A percentile compares a stretch with the other conserved stretches of the same genome.
Conservation (phyloP, 2,113 vertebrate species). For the Laticauda colubrina region DNA sequence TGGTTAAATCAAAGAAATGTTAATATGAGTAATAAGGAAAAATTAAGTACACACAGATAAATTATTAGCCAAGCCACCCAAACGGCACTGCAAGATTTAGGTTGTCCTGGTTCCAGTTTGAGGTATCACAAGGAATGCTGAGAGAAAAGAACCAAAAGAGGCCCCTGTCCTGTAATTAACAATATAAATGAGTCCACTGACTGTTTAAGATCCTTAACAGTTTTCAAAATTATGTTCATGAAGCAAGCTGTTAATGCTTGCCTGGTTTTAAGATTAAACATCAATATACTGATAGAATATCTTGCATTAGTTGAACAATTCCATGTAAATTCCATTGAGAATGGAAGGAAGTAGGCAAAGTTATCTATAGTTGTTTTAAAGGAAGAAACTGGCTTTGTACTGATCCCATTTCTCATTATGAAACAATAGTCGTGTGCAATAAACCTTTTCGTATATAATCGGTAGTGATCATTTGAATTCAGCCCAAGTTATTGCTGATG, state of each 20-base stretch:
- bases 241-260: not conserved
- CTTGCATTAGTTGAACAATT: not conserved
- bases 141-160: not conserved
- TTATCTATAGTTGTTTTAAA: not conserved
- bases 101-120: not conserved
- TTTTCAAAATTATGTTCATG: not conserved
- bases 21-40: constrained; percentile 12
- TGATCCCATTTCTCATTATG: not conserved
- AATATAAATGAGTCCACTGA: not conserved
- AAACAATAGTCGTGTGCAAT: not conserved
- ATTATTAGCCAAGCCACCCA: not conserved
- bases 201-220: not conserved
- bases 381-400: not conserved
- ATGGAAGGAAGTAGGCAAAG: not conserved
- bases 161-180: not conserved
- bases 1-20: constrained; percentile 37
- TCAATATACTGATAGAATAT: not conserved
- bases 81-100: not conserved
- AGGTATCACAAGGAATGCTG: not conserved
- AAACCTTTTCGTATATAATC: not conserved
- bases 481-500: not conserved
- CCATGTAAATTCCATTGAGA: not conserved
- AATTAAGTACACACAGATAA: not conserved
- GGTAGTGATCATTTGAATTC: not conserved
- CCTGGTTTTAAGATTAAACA: not conserved